Evolutionary conservation across 2,888 invertebrate genomes (phyloP), one percentile per base, ranked within the genome.

Genomic region (Drosophila barbarae): DNA sequence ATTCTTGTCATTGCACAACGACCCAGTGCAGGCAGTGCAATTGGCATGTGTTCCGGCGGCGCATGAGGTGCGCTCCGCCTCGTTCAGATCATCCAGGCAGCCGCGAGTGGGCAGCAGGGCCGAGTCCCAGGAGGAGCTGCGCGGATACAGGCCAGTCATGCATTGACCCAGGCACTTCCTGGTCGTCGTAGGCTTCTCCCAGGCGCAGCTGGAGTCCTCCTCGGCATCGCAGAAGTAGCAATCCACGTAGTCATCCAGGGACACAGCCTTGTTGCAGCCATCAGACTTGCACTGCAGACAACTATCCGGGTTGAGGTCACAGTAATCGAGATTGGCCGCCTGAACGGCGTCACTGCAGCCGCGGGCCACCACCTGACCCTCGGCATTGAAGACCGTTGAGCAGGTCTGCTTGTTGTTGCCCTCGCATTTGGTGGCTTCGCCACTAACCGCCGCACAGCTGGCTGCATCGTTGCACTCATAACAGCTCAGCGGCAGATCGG

Each of bases 241-340:
- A 1, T 85, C 80, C 1, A 83, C 71, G 32, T 81, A 88, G 5
- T 73, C 57, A 0, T 58, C 46, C 34, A 83, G 15, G 15, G 70
- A 77, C 1, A 28, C 3, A 1, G 84, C 88, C 26, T 59, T 77
- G 61, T 88, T 88, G 55, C 88, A 88, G 1, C 64, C 79, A 36
- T 84, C 85, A 3, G 89, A 88, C 67, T 88, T 88, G 68, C 88
- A 88, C 46, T 70, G 69, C 5, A 65, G 42, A 32, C 88, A 88
- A 1, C 67, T 77, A 0, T 49, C 79, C 0, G 52, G 15, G 34
- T 87, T 74, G 1, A 46, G 41, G 7, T 87, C 84, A 26, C 89
- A 89, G 44, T 84, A 85, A 2, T 56, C 70, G 8, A 46, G 44
- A 13, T 86, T 67, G 1, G 70, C 61, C 1, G 39, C 28, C 0